Evolutionary conservation across 1,140 invertebrate genomes (phyloP), one percentile per base, ranked within the genome.

Genomic region (Hyposmocoma kahamanoa): DNA sequence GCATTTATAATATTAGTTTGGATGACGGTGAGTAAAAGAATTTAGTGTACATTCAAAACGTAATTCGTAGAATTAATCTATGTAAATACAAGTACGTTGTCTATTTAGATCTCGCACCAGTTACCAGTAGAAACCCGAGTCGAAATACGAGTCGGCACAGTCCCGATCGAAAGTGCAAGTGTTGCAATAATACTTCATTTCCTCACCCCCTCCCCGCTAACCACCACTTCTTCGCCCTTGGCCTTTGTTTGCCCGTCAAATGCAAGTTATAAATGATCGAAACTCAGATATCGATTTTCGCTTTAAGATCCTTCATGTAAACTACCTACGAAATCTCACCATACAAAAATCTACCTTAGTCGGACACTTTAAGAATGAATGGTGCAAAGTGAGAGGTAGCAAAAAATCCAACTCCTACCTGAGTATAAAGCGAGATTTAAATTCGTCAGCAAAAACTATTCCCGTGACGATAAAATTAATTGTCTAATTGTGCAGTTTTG

Each of bases 251-350:
- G 72, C 56, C 66, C 65, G 67, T 73, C 78, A 63, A 62, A 75
- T 60, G 59, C 64, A 60, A 73, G 75, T 83, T 80, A 84, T 84
- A 84, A 84, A 84, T 84, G 81, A 84, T 84, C 73, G 71, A 76
- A 77, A 54, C 71, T 67, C 36, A 58, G 75, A 83, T 83, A 81
- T 81, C 71, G 69, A 79, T 70, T 81, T 74, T 53, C 51, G 50
- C 24, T 45, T 30, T 46, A 49, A 62, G 54, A 67, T 63, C 55
- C 10, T 21, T 15, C 38, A 41, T 34, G 8, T n/a, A 21, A 41
- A 41, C 18, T 20, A 41, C 38, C 38, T 21, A 34, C 5, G 10
- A 21, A 21, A 41, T 41, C 20, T 36, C 18, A 17, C 32, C 2
- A 8, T 21, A 41, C 24, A 6, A 11, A 41, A 41, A 41, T 38